Percentiles rank a stretch among this genome's conserved stretches.
Evolutionary conservation across 2,888 invertebrate species (phyloP).

Genomic region (Prosopocoilus inquinatus): DNA sequence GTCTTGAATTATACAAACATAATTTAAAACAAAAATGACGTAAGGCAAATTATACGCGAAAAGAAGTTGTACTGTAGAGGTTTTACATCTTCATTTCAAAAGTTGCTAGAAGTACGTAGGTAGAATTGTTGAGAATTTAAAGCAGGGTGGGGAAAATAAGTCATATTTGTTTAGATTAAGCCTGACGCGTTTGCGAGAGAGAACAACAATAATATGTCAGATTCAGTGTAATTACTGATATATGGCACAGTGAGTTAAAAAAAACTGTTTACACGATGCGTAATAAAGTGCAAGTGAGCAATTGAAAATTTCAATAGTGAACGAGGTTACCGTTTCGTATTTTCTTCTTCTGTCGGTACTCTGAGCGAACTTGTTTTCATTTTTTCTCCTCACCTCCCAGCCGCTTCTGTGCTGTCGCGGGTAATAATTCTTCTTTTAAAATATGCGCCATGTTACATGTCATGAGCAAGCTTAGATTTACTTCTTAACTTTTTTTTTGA

Average conservation of each 20-base stretch:
- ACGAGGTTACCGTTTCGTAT: too few species aligned
- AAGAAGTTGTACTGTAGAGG: conserved; percentile 16
- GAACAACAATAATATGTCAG: conserved; percentile 14
- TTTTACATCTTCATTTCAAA: conserved; percentile 45
- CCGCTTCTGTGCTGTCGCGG: conserved; percentile 21
- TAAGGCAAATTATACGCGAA: conserved; percentile 7
- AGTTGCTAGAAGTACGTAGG: conserved; percentile 38
- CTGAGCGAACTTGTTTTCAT: not conserved
- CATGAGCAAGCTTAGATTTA: conserved; percentile 38
- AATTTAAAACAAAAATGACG: conserved; percentile 4
- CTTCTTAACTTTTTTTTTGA: conserved; percentile 31
- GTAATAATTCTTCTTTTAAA: conserved; percentile 45
- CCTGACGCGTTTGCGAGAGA: conserved; percentile 38
- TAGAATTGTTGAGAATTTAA: conserved; percentile 42
- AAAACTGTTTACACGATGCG: too few species aligned
- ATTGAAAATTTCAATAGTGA: too few species aligned
- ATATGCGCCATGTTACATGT: conserved; percentile 42
- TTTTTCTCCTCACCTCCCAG: conserved; percentile 19
- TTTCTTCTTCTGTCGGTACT: too few species aligned
- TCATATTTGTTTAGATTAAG: conserved; percentile 45
- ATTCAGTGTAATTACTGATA: conserved; percentile 36
- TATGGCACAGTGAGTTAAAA: conserved; percentile 15
- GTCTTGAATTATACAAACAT: not conserved
- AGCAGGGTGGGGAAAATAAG: conserved; percentile 39
- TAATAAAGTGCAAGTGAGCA: too few species aligned